Base-by-base conservation (phyloP, 2,797 vertebrate genomes). In the Zenarchopterus dispar region DNA sequence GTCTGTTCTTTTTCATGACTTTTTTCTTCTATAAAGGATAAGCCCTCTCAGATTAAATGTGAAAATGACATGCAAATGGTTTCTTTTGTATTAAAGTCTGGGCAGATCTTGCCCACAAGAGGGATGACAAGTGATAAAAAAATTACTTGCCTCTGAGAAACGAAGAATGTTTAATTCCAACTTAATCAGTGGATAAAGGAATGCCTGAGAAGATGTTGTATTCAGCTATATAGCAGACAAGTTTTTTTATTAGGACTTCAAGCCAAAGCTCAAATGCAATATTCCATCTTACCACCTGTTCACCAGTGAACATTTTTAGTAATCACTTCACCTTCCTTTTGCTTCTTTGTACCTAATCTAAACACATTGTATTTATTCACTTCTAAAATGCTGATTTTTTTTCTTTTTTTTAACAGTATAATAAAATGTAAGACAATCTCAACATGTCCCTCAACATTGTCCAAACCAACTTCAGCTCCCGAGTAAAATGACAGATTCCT, bases 61-160 rank as follows among this genome's bases (percentile, higher is more conserved):
- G 78, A 87, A 90, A 86, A 89, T 85, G 55, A 84, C 83, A 89
- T 89, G 84, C 77, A 89, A 87, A 88, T 90, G 67, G 71, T 81
- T 87, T 84, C 73, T 78, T 85, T 88, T 84, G 80, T 81, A 84
- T 85, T 85, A 74, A 86, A 82, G 77, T 84, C 71, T 58, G 65
- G 67, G 77, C 72, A 77, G 64, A 85, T 87, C 63, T 78, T 60
- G 71, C 74, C 82, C 31, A 54, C 62, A 82, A 84, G 73, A 70
- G 17, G 73, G 56, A 82, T 79, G 70, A 77, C 70, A 73, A 60
- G 54, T 75, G 75, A 85, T 81, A 79, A 73, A 80, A 67, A 81
- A 78, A 84, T 80, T 50, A 84, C 70, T 71, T 52, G 61, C 84
- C 71, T 78, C 73, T 75, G 67, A 82, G 67, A 75, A 81, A 83